Base-by-base conservation (phyloP, 2,888 invertebrate genomes). In the Cyrtodaria siliqua region DNA sequence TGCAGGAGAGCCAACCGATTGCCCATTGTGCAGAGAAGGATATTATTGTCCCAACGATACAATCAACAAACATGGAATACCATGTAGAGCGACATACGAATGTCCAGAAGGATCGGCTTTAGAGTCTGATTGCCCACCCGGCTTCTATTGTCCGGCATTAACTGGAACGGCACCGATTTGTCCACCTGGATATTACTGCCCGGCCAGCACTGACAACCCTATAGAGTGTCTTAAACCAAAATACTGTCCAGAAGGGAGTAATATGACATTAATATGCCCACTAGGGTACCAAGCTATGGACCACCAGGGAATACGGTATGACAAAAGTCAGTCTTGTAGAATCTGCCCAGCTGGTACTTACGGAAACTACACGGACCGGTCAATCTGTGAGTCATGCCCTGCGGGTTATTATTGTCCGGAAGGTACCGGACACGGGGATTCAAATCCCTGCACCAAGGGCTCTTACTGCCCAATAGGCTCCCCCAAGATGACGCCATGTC, bases 351-450 rank as follows among this genome's bases (percentile, higher is more conserved):
- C 86, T 26, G 92, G 92, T 23, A 85, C 85, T 12, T 92, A 92
- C 68, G 90, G 91, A 44, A 91, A 92, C 72, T 76, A 85, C 60
- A 87, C 90, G 3, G 86, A 87, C 33, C 71, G 91, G 2, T 66
- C 83, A 6, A 20, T 69, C 9, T 92, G 92, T 68, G 78, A 85
- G 27, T 70, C 85, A 0, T 92, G 92, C 62, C 91, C 91, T 6
- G 87, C 87, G 16, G 92, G 92, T 6, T 92, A 88, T 78, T 92
- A 91, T 83, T 92, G 92, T 68, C 91, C 91, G 1, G 86, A 61
- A 24, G 91, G 90, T 9, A 90, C 90, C 1, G 86, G 86, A 1
- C 78, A 90, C 71, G 87, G 88, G 20, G 82, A 85, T 29, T 72
- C 79, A 18, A 84, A 90, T 60, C 86, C 86, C 1, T 91, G 91